phyloP scores from a whole-genome alignment of 2,113 vertebrate genomes.

The Parotia lawesii region DNA sequence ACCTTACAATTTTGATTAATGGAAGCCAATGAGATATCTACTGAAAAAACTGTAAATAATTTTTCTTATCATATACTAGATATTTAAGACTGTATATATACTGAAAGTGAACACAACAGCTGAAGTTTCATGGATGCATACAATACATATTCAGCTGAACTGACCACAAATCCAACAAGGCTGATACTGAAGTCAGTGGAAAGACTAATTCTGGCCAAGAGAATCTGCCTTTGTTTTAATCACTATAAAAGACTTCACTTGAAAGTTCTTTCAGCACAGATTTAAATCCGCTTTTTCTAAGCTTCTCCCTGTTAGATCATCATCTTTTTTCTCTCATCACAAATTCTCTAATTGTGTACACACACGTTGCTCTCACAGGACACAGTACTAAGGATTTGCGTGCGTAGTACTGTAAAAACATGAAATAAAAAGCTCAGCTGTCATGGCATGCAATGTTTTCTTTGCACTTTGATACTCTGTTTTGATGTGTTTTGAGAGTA shows the following conservation, averaged over 20 bases:
- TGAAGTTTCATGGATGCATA: background rate
- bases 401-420: background rate
- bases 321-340: background rate
- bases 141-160: background rate
- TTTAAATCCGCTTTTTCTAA: background rate
- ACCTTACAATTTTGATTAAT: background rate
- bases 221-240: background rate
- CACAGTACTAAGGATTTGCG: background rate
- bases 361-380: fast-evolving
- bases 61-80: background rate
- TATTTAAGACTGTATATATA: background rate
- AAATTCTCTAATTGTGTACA: background rate
- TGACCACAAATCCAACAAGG: background rate
- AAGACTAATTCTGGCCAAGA: background rate
- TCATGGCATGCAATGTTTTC: background rate
- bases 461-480: background rate
- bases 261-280: background rate
- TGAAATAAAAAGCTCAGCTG: background rate
- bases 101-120: background rate
- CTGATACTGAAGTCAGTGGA: background rate
- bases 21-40: background rate
- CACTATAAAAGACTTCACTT: background rate
- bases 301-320: background rate
- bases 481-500: conserved; percentile 56
- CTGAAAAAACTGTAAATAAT: background rate